Conservation (phyloP, 2,113 vertebrate species). For the Nibea albiflora region DNA sequence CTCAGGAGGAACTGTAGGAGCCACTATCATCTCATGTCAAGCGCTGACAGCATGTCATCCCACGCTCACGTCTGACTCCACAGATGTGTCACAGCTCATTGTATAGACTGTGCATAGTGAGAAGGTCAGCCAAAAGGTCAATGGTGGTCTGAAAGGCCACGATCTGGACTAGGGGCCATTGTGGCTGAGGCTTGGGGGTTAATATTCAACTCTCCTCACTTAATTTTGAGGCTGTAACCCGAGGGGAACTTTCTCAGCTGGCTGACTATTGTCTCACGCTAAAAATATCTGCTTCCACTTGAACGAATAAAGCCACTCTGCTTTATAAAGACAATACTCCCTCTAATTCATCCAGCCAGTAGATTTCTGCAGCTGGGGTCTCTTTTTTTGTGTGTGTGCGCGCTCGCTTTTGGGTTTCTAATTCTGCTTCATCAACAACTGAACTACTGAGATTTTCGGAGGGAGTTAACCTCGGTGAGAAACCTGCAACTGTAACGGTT, state of each 20-base stretch:
- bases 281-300: conserved; percentile 69
- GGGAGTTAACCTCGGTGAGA: conserved; percentile 26
- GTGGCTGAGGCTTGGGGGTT: conserved; percentile 32
- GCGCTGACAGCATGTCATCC: conserved; percentile 5
- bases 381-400: neutral
- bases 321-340: conserved; percentile 48
- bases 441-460: conserved; percentile 21
- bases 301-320: conserved; percentile 47
- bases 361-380: conserved; percentile 52
- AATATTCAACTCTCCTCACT: conserved; percentile 58
- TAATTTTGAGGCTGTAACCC: conserved; percentile 65
- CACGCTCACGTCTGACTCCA: neutral
- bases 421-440: conserved; percentile 15
- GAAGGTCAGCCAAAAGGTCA: conserved; percentile 63
- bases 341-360: conserved; percentile 40
- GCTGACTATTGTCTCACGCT: conserved; percentile 61
- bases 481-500: conserved; percentile 35
- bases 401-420: conserved; percentile 17
- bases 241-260: conserved; percentile 70
- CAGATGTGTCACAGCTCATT: neutral
- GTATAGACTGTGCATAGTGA: conserved; percentile 45
- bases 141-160: conserved; percentile 58
- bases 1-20: neutral
- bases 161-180: conserved; percentile 24
- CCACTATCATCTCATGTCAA: conserved; percentile 14